phyloP scores from a whole-genome alignment of 2,888 invertebrate genomes.

The Agrotis clavis region DNA sequence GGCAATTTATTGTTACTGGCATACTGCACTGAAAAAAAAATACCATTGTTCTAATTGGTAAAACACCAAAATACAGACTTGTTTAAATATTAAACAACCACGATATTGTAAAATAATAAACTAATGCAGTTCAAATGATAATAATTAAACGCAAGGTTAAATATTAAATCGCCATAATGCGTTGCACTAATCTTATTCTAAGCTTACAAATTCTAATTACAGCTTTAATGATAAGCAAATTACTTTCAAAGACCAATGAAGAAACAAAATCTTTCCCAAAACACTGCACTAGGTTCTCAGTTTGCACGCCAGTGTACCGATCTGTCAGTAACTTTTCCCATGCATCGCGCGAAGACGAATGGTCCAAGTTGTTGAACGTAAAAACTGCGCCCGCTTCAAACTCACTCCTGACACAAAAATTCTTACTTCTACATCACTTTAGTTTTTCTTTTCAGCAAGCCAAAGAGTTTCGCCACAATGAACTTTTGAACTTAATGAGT shows the following conservation, averaged over 20 bases:
- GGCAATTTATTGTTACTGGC: too few species aligned
- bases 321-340: conserved; percentile 87
- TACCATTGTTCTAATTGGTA: too few species aligned
- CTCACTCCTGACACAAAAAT: conserved; percentile 62
- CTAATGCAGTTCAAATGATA: too few species aligned
- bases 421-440: conserved; percentile 65
- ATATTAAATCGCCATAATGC: too few species aligned
- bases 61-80: too few species aligned
- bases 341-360: conserved; percentile 88
- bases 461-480: conserved; percentile 53
- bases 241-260: neutral
- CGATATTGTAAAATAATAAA: too few species aligned
- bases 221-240: too few species aligned
- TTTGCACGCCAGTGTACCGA: conserved; percentile 75
- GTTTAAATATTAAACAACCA: too few species aligned
- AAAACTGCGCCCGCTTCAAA: conserved; percentile 77
- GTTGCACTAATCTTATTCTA: too few species aligned
- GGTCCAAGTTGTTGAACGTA: conserved; percentile 82
- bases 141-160: too few species aligned
- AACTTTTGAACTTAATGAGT: conserved; percentile 60
- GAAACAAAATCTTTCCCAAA: neutral
- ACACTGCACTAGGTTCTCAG: conserved; percentile 6
- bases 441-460: conserved; percentile 58
- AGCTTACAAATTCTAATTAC: too few species aligned
- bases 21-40: too few species aligned